A percentile compares a stretch with the other conserved stretches of the same genome.
Conservation (phyloP, 2,113 vertebrate genomes). For the Cyanoderma ruficeps region DNA sequence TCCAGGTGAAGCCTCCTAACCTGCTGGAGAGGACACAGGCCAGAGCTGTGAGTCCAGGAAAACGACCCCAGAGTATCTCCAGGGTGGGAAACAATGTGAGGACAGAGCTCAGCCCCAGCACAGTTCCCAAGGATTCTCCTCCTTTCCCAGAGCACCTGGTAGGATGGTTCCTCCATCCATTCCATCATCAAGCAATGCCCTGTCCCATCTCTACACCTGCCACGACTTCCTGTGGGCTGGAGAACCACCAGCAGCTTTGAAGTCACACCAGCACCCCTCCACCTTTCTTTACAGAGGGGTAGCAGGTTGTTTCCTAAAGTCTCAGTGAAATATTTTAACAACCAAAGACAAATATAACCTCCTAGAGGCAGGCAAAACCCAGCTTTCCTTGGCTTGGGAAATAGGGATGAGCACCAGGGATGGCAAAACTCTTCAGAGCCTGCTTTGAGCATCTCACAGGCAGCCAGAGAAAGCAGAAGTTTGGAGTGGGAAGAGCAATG, state of each 20-base stretch:
- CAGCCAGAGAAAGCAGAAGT: background rate
- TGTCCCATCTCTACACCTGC: background rate
- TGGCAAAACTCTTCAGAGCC: background rate
- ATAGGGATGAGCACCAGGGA: accelerated
- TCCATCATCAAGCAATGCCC: background rate
- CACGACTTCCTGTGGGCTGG: background rate
- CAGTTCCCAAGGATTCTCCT: background rate
- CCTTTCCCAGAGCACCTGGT: background rate
- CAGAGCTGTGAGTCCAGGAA: background rate
- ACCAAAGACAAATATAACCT: background rate
- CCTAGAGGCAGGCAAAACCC: background rate
- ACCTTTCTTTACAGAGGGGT: background rate
- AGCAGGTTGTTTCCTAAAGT: background rate
- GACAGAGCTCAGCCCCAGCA: background rate
- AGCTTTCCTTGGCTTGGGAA: background rate
- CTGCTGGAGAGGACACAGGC: background rate
- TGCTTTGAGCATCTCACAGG: background rate
- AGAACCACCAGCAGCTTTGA: background rate
- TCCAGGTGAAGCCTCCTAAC: background rate
- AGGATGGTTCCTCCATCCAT: background rate
- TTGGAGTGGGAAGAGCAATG: background rate
- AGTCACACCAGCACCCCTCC: background rate
- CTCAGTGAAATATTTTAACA: background rate
- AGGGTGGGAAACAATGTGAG: accelerated
- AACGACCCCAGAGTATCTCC: accelerated